phyloP scores from a whole-genome alignment of 2,113 vertebrate genomes.

The Xiphorhynchus elegans region DNA sequence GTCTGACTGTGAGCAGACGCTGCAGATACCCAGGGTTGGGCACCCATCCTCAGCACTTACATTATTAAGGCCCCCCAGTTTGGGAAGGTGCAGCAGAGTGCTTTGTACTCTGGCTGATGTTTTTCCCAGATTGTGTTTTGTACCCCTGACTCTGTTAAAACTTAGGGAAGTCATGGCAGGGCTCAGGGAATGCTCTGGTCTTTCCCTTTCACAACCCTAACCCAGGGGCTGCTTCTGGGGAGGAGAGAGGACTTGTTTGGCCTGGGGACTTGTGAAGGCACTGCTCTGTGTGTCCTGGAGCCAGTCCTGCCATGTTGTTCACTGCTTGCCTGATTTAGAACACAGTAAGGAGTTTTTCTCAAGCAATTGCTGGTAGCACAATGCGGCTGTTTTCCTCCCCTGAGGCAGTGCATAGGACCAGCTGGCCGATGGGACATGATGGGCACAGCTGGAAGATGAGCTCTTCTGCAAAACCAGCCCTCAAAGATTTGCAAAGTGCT shows the following conservation, averaged over 20 bases:
- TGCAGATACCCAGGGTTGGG: neutral
- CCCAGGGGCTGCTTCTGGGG: neutral
- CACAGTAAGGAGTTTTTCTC: neutral
- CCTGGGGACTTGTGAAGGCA: neutral
- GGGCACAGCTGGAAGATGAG: neutral
- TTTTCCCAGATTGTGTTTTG: neutral
- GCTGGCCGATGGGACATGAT: neutral
- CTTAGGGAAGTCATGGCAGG: fast-evolving
- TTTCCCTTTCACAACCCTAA: no score
- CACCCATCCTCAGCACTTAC: neutral
- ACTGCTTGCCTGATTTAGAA: neutral
- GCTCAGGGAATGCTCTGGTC: neutral
- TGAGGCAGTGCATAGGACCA: fast-evolving
- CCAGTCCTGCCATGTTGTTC: neutral
- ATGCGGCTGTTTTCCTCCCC: neutral
- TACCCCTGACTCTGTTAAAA: neutral
- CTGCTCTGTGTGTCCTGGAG: neutral
- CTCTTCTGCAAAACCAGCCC: neutral
- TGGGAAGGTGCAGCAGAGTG: neutral
- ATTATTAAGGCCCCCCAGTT: neutral
- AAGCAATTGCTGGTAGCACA: neutral
- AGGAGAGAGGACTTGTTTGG: neutral
- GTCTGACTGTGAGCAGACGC: neutral
- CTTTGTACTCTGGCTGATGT: neutral
- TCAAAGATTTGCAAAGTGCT: neutral